A percentile compares a stretch with the other conserved stretches of the same genome.
Evolutionary conservation across 2,888 invertebrate species (phyloP).

Genomic region (Tillus elongatus): DNA sequence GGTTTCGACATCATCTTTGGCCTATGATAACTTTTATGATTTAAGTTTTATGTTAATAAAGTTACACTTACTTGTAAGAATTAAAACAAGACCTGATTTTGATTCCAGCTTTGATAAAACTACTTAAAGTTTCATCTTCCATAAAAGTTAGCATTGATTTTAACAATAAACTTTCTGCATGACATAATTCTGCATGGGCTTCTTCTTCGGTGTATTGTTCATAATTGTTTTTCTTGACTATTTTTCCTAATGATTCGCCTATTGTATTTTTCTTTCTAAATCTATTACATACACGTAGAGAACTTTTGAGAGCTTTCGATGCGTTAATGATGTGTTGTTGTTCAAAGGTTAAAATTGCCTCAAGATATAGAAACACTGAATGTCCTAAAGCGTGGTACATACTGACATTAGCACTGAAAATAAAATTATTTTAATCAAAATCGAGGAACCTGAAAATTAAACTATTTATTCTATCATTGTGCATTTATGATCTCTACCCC

Average conservation of each 20-base stretch:
- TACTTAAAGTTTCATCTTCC: constrained; percentile 88
- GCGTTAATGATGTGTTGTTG: constrained; percentile 66
- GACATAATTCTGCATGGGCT: constrained; percentile 91
- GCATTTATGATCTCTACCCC: too few species aligned
- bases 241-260: constrained; percentile 73
- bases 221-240: constrained; percentile 68
- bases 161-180: constrained; percentile 82
- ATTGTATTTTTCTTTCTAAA: constrained; percentile 60
- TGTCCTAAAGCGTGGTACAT: constrained; percentile 89
- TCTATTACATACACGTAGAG: constrained; percentile 68
- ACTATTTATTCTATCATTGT: too few species aligned
- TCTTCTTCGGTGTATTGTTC: constrained; percentile 68
- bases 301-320: constrained; percentile 63
- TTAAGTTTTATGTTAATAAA: too few species aligned
- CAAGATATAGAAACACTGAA: constrained; percentile 81
- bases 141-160: constrained; percentile 86
- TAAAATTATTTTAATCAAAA: constrained; percentile 9
- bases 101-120: constrained; percentile 86
- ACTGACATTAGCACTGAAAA: constrained; percentile 62
- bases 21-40: too few species aligned
- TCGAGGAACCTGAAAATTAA: constrained; percentile 7
- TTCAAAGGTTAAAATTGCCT: constrained; percentile 90
- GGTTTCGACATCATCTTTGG: too few species aligned
- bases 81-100: constrained; percentile 86
- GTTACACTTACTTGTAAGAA: constrained; percentile 85